These are phyloP conservation scores for Pungitius pungitius DNA, from an alignment of 2,113 vertebrate species.

Conservation along the genomic window DNA sequence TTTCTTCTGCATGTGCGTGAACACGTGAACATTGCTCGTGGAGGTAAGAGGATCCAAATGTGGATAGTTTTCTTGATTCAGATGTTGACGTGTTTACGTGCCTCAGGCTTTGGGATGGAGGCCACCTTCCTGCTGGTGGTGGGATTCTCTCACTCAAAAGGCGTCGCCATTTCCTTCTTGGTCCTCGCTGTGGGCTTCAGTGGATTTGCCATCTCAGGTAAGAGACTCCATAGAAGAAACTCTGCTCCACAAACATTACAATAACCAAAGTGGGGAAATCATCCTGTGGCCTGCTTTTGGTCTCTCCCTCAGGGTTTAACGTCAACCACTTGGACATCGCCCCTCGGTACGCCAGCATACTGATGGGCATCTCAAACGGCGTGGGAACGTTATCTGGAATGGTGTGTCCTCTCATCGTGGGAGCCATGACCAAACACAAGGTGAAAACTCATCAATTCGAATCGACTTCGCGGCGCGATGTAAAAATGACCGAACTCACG, in stretches of 20 bases:
- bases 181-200: slow-evolving; percentile 93
- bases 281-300: neutral
- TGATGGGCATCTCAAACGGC: slow-evolving; percentile 95
- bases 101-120: slow-evolving; percentile 91
- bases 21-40: neutral
- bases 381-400: slow-evolving; percentile 93
- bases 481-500: neutral
- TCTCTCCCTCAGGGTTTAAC: slow-evolving; percentile 84
- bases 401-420: slow-evolving; percentile 94
- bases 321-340: slow-evolving; percentile 94
- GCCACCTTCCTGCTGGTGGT: slow-evolving; percentile 91
- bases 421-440: slow-evolving; percentile 97
- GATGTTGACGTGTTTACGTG: slow-evolving; percentile 7
- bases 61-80: neutral
- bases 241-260: neutral
- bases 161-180: slow-evolving; percentile 88
- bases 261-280: neutral
- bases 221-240: slow-evolving; percentile 17
- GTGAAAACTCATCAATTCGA: slow-evolving; percentile 61
- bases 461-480: neutral
- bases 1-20: slow-evolving; percentile 7
- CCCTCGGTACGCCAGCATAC: slow-evolving; percentile 92
- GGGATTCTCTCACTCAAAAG: slow-evolving; percentile 91
- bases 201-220: slow-evolving; percentile 93
- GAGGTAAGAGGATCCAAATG: neutral